Evolutionary conservation across 92 coral and sea anemone species (phyloP), one percentile per base, ranked within the genome.

Genomic region (Palythoa heliodiscus): DNA sequence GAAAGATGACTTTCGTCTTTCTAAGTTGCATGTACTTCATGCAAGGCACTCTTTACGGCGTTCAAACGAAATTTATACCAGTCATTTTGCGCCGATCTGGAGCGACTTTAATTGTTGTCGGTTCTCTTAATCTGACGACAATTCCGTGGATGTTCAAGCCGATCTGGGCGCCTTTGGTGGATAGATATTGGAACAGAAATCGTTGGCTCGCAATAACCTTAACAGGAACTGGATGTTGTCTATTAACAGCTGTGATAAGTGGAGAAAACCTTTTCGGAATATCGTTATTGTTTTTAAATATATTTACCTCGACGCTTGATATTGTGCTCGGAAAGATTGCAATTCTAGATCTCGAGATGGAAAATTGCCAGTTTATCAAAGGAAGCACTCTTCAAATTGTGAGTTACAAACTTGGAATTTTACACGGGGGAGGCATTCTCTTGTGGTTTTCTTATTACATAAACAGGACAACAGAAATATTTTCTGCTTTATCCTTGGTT

Each of bases 71-170:
- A 86, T 95, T 85, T 83, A 77, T 97, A 23, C 99, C 99, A 22
- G 91, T 97, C 10, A 63, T 95, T 53, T 73, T 97, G 15, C 89
- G 99, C 7, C 90, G 75, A 20, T 84, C 88, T 22, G 96, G 98
- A 0, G 70, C 87, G 5, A 93, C 98, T 66, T 85, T 95, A n/a
- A 69, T 87, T 23, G 76, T 88, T 39, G 88, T 97, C 11, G 93
- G 98, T 54, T 91, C 94, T 8, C 78, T 95, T 29, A 88, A 92
- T 60, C 86, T 97, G 20, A 15, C 95, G 39, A 88, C 95, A 16
- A 83, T 97, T 70, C 99, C 99, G 6, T 97, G 99, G 99, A 77
- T 97, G 39, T 19, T 93, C 40, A 95, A 95, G 79, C 91, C 98
- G 19, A 67, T 95, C 7, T 97, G 98, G 98, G 97, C 99, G 14